Evolutionary conservation across 2,113 vertebrate species (phyloP).

Genomic region (Crocuta crocuta): DNA sequence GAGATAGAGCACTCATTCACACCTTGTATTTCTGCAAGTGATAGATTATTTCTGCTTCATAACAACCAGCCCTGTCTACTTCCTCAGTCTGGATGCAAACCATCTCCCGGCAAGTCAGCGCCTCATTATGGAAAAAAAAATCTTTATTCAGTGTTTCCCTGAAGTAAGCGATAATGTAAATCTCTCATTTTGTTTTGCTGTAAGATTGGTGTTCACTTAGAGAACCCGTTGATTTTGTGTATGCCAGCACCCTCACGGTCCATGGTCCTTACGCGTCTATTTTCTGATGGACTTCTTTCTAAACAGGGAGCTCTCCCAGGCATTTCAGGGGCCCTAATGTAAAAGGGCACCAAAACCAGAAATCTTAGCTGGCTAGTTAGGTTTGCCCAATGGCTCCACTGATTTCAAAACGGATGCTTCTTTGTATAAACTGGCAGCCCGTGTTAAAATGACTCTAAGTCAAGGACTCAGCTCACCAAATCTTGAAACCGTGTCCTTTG

Average conservation of each 20-base stretch:
- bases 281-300: neutral
- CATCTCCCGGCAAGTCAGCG: neutral
- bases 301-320: neutral
- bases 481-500: neutral
- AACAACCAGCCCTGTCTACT: neutral
- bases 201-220: neutral
- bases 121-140: neutral
- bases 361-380: neutral
- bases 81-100: neutral
- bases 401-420: neutral
- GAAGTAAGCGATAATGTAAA: neutral
- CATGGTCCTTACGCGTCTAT: neutral
- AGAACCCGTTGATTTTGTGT: neutral
- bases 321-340: neutral
- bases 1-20: neutral
- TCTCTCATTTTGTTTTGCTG: constrained; percentile 7
- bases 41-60: neutral
- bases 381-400: neutral
- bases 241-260: neutral
- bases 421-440: neutral
- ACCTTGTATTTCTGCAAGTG: neutral
- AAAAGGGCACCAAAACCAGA: neutral
- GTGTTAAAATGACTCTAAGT: neutral
- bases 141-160: neutral
- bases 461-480: neutral